A percentile compares a stretch with the other conserved stretches of the same genome.
Conservation (phyloP, 92 coral and sea anemone species). For the Porites lobata region DNA sequence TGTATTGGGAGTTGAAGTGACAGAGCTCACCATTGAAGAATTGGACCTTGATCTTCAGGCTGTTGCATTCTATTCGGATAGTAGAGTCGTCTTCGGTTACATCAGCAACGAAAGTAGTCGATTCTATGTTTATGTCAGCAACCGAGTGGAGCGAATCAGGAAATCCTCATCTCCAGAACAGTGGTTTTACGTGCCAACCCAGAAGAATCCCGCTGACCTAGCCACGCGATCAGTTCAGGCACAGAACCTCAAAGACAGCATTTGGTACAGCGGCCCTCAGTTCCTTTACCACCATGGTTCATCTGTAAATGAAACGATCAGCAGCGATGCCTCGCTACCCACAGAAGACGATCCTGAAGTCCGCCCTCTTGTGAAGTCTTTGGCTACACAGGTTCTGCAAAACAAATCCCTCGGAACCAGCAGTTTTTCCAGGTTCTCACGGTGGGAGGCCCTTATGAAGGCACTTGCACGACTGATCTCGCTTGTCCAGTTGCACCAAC, state of each 20-base stretch:
- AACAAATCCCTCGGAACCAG: too few species aligned
- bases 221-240: slow-evolving; percentile 66
- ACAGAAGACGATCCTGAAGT: slow-evolving; percentile 43
- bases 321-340: not conserved
- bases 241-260: slow-evolving; percentile 39
- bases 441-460: too few species aligned
- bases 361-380: not conserved
- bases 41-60: too few species aligned
- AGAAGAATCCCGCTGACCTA: slow-evolving; percentile 60
- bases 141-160: slow-evolving; percentile 60
- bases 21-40: too few species aligned
- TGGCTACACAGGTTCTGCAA: too few species aligned
- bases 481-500: too few species aligned
- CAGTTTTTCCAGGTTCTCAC: too few species aligned
- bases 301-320: not conserved
- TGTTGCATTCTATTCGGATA: too few species aligned
- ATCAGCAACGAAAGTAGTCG: slow-evolving; percentile 68
- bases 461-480: too few species aligned
- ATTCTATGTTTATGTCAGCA: slow-evolving; percentile 56
- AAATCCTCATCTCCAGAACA: slow-evolving; percentile 53
- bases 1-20: too few species aligned
- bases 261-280: slow-evolving; percentile 57
- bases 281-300: slow-evolving; percentile 29
- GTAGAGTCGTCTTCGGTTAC: too few species aligned
- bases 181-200: slow-evolving; percentile 59